Evolutionary conservation across 2,888 invertebrate genomes (phyloP), one percentile per base, ranked within the genome.

Genomic region (Oscheius sp.): DNA sequence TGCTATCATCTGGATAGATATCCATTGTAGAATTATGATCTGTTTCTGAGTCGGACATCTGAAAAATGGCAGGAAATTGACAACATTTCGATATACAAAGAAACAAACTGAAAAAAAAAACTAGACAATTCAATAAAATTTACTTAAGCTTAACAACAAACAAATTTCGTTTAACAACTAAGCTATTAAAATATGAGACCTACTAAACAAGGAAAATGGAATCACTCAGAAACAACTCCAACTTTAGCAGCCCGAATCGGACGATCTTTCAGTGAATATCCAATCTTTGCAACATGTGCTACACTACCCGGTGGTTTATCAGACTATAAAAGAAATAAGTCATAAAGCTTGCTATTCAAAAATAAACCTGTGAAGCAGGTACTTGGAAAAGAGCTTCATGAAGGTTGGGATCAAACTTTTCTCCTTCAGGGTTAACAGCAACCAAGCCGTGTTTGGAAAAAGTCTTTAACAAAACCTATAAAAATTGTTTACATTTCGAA

Each of bases 321-420:
- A n/a, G 18, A 18, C 56, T 66, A 29, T 18, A 49, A 64, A 45
- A 63, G 6, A n/a, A 63, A 45, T 43, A 43, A 63, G 18, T 41
- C 18, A 52, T 7, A n/a, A 52, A 9, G 18, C 21, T 21, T 25
- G 35, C 9, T 35, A 35, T 35, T 35, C 35, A 35, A 6, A 9
- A 9, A 35, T 9, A 3, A 23, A 59, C 59, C 18, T 88, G 84
- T 1, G 87, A 82, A 0, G 87, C 80, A 0, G 90, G 90, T 91
- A 95, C 94, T 90, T 96, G 94, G 90, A 96, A 98, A 46, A 98
- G 90, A 0, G 98, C 98, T 90, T 99, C 97, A 86, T 99, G 98
- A 66, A 93, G 90, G 89, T 97, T 96, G 0, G 99, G 98, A 90
- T 99, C 93, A 89, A 99, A 99, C 89, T 95, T 95, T 88, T 96